Percentiles rank a stretch among this genome's conserved stretches.
Evolutionary conservation across 2,113 vertebrate species (phyloP).

Genomic region (Elephas maximus): DNA sequence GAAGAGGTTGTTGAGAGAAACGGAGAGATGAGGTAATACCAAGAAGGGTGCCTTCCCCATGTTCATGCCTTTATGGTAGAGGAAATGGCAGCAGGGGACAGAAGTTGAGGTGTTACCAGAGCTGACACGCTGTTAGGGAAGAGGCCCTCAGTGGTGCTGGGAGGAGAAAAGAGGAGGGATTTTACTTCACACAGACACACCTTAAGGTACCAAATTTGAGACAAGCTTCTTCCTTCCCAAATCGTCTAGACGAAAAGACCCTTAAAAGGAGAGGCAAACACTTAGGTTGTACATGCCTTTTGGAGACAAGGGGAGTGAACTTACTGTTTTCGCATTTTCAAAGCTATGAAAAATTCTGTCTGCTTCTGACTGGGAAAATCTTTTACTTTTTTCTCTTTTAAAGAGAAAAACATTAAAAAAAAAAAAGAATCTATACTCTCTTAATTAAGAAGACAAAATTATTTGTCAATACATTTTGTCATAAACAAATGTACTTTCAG

Average conservation of each 20-base stretch:
- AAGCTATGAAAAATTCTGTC: not conserved
- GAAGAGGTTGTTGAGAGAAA: not conserved
- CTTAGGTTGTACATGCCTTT: not conserved
- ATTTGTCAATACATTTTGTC: slow-evolving; percentile 13
- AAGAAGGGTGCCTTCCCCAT: not conserved
- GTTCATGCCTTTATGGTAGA: rapidly evolving
- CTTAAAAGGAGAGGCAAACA: not conserved
- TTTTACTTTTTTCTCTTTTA: not conserved
- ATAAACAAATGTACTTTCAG: not conserved
- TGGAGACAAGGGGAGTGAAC: not conserved
- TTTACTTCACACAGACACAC: not conserved
- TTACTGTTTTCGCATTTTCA: not conserved
- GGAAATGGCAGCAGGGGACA: not conserved
- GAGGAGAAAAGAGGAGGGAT: too few species aligned
- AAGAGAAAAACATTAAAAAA: not conserved
- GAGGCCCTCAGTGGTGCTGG: not conserved
- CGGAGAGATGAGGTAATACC: too few species aligned
- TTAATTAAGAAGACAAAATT: not conserved
- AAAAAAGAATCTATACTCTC: not conserved
- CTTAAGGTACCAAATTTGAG: not conserved
- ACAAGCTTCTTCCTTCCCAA: not conserved
- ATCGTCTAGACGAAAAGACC: not conserved
- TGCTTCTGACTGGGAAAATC: not conserved
- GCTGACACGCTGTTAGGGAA: not conserved
- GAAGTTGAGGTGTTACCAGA: not conserved